These are phyloP conservation scores for Xenops minutus DNA, from an alignment of 2,797 vertebrate species.

Conservation along the genomic window DNA sequence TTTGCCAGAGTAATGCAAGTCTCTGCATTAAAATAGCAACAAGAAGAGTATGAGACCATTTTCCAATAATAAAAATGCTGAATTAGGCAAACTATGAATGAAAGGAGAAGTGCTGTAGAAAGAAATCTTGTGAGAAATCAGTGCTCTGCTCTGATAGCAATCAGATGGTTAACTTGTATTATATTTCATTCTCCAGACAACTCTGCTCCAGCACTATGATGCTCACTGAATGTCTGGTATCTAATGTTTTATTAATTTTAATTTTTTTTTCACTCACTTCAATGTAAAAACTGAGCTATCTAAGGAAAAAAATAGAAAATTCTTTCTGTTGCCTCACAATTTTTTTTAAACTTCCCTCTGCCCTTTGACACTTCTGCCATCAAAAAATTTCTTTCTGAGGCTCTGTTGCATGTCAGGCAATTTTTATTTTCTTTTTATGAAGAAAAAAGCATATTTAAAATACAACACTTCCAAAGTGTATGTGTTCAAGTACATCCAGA, in stretches of 20 bases:
- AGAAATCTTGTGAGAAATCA: background rate
- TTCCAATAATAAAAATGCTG: background rate
- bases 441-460: background rate
- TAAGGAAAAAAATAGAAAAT: background rate
- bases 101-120: background rate
- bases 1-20: background rate
- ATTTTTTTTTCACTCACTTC: background rate
- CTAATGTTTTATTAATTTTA: background rate
- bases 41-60: background rate
- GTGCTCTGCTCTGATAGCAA: background rate
- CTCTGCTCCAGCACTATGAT: background rate
- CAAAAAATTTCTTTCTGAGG: background rate
- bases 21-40: background rate
- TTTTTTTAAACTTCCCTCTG: constrained; percentile 4
- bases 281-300: background rate
- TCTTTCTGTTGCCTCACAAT: background rate
- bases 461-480: background rate
- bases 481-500: background rate
- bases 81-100: background rate
- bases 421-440: background rate
- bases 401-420: background rate
- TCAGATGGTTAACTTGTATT: background rate
- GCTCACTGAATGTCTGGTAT: background rate
- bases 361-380: background rate
- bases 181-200: background rate